Evolutionary conservation across 2,888 invertebrate genomes (phyloP), one percentile per base, ranked within the genome.

Genomic region (Epinotia ramella): DNA sequence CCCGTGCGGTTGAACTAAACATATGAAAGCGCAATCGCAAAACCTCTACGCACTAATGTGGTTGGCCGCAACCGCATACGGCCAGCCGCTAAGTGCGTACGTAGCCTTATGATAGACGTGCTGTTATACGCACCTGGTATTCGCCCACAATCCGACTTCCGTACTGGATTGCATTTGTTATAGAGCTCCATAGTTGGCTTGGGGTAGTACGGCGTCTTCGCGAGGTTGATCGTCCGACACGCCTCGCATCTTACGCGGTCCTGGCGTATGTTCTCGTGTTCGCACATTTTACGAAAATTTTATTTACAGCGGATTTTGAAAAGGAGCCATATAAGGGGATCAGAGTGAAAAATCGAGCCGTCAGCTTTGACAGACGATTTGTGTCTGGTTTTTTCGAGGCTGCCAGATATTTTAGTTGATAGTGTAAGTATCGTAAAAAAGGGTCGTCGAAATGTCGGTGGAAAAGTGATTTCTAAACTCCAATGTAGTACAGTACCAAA

Each of bases 141-240:
- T 3, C 83, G 84, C 28, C 86, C 81, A 77, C 89, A 89, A 76
- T 85, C 83, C 7, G 87, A 77, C 78, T 87, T 89, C 65, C 81
- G 77, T 1, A 81, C 77, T 0, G 90, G 89, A 53, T 81, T 84
- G 78, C 93, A 92, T 83, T 92, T 93, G 11, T 93, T 91, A 75
- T 91, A 89, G 53, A 92, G 83, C 77, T 91, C 90, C 93, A 94
- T 93, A 76, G 93, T 87, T 2, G 92, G 92, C 62, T 93, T 93
- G 0, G 88, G 84, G 0, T 86, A 85, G 6, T 86, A 85, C 2
- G 84, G 79, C 20, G 88, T 84, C 62, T 89, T 90, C 0, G 94
- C 94, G 77, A 94, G 79, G 80, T 94, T 94, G 67, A 94, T 94
- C 11, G 94, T 94, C 4, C 93, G 89, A 76, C 93, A 93, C 0